Conservation (phyloP, 2,797 vertebrate species). For the Lutjanus campechanus region DNA sequence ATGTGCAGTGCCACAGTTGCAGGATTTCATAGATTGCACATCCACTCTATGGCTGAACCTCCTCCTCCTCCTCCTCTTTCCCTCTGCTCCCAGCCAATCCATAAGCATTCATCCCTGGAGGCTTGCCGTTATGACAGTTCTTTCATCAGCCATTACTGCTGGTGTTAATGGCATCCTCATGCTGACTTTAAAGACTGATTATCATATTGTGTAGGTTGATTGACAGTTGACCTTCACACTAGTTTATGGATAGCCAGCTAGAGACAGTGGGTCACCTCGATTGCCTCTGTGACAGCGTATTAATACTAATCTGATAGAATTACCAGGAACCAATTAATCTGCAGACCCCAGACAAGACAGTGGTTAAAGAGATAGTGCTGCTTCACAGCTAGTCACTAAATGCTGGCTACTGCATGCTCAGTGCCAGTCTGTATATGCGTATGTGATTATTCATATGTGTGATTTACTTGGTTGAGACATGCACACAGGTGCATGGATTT, state of each 20-base stretch:
- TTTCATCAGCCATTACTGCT: constrained; percentile 77
- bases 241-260: constrained; percentile 77
- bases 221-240: constrained; percentile 87
- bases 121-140: constrained; percentile 66
- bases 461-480: constrained; percentile 4
- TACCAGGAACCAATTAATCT: constrained; percentile 84
- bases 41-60: constrained; percentile 26
- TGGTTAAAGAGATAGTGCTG: constrained; percentile 70
- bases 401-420: constrained; percentile 14
- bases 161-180: constrained; percentile 76
- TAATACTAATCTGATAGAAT: constrained; percentile 87
- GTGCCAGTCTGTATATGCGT: constrained; percentile 9
- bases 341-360: constrained; percentile 58
- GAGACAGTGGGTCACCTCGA: constrained; percentile 73
- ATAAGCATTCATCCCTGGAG: constrained; percentile 61
- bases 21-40: constrained; percentile 35
- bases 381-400: constrained; percentile 51
- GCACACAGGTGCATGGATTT: constrained; percentile 34
- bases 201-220: constrained; percentile 83
- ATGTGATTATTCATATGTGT: constrained; percentile 12
- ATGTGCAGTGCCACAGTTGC: constrained; percentile 10
- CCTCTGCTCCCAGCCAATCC: constrained; percentile 39
- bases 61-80: constrained; percentile 33
- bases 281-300: constrained; percentile 75
- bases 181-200: constrained; percentile 81